phyloP scores from a whole-genome alignment of 2,888 invertebrate species.

The Caenorhabditis sp. region DNA sequence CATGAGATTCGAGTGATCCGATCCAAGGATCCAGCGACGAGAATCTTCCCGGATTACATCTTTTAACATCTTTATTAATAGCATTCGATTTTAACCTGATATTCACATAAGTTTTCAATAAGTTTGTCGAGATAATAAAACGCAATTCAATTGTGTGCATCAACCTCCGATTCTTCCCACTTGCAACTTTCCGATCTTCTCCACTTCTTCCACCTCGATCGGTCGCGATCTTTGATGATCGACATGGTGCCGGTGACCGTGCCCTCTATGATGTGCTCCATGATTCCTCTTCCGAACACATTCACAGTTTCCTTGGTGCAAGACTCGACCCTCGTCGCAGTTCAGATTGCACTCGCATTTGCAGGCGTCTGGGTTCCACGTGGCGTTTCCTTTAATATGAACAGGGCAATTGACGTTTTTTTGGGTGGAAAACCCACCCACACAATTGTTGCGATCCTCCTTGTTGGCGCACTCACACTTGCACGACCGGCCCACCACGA shows the following conservation, averaged over 20 bases:
- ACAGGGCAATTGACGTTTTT: no score
- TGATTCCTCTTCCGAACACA: conserved; percentile 32
- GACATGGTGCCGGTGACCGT: conserved; percentile 10
- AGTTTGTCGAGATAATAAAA: no score
- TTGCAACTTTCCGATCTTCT: conserved; percentile 48
- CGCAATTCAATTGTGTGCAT: no score
- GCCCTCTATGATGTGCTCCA: neutral
- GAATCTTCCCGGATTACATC: no score
- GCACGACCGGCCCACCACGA: conserved; percentile 61
- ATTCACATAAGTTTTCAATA: no score
- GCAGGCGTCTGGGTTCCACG: conserved; percentile 51
- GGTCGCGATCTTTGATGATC: conserved; percentile 27
- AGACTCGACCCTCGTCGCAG: conserved; percentile 20
- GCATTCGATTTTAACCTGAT: no score
- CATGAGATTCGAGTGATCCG: no score
- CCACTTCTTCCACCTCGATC: conserved; percentile 36
- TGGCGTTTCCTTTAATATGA: conserved; percentile 40
- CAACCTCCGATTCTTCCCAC: conserved; percentile 43
- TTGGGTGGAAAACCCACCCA: conserved; percentile 43
- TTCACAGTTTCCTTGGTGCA: conserved; percentile 36
- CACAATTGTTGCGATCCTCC: conserved; percentile 62
- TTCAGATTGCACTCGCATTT: conserved; percentile 56
- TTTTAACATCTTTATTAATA: no score
- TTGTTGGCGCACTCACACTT: conserved; percentile 68
- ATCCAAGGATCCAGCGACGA: no score